These are phyloP conservation scores for Syritta pipiens DNA, from an alignment of 2,888 invertebrate genomes.

Conservation along the genomic window DNA sequence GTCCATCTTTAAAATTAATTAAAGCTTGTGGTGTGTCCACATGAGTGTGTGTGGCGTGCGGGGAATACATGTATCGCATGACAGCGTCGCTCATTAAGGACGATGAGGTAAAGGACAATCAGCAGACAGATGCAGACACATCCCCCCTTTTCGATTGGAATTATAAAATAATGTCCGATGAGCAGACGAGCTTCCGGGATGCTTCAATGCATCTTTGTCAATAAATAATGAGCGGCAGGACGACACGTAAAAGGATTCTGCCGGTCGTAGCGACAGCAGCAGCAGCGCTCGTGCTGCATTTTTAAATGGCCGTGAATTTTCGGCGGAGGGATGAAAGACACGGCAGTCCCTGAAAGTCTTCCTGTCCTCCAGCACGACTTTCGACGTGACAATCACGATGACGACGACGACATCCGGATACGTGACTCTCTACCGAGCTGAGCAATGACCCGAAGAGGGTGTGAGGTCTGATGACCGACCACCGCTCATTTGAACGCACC, in stretches of 20 bases:
- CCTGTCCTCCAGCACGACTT: too few relatives aligned
- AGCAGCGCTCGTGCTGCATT: not conserved
- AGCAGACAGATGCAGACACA: slow-evolving; percentile 1
- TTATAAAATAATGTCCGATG: slow-evolving; percentile 23
- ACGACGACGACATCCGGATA: too few relatives aligned
- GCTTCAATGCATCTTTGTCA: slow-evolving; percentile 35
- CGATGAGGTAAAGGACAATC: not conserved
- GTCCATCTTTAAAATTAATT: slow-evolving; percentile 50
- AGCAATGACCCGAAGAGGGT: too few relatives aligned
- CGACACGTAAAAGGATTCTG: not conserved
- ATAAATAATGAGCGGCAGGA: slow-evolving; percentile 18
- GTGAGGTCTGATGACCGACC: too few relatives aligned
- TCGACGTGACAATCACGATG: too few relatives aligned
- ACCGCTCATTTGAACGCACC: too few relatives aligned
- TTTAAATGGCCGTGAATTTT: not conserved
- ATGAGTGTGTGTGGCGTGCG: slow-evolving; percentile 3
- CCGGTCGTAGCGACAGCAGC: too few relatives aligned
- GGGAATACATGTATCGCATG: not conserved
- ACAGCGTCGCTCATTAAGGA: not conserved
- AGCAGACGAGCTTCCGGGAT: slow-evolving; percentile 7
- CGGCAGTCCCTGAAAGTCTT: too few relatives aligned
- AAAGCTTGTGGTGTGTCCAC: slow-evolving; percentile 29
- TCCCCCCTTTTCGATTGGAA: slow-evolving; percentile 1
- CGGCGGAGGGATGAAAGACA: too few relatives aligned
- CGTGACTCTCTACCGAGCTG: too few relatives aligned